phyloP scores from a whole-genome alignment of 1,140 invertebrate species.

The Chelonus insularis region DNA sequence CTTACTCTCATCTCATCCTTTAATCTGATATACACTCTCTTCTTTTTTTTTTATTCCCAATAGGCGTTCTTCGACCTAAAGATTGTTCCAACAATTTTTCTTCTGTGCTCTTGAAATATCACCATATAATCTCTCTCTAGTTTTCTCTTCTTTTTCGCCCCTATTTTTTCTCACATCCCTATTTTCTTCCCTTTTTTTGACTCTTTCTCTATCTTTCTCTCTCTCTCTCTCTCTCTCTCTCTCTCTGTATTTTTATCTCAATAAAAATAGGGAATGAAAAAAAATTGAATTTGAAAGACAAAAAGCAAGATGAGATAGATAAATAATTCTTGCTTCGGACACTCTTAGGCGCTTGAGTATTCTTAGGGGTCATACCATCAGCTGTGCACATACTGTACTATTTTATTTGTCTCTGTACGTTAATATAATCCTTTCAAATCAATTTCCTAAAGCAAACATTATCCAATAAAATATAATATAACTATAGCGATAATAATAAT shows the following conservation, averaged over 20 bases:
- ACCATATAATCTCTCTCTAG: too few species aligned
- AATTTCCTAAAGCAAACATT: too few species aligned
- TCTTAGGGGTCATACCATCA: slow-evolving; percentile 53
- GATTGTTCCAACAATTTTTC: too few species aligned
- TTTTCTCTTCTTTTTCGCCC: too few species aligned
- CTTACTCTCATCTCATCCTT: slow-evolving; percentile 4
- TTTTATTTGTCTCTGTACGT: too few species aligned
- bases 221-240: background rate
- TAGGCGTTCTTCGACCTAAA: too few species aligned
- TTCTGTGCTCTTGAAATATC: too few species aligned
- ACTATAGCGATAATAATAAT: too few species aligned
- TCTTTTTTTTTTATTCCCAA: too few species aligned
- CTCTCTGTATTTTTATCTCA: background rate
- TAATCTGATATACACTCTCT: background rate
- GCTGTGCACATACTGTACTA: slow-evolving; percentile 49
- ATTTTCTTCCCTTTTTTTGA: background rate
- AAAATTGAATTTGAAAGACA: background rate
- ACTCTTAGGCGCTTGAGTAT: slow-evolving; percentile 28
- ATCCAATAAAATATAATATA: too few species aligned
- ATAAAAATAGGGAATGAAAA: background rate
- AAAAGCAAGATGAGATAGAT: background rate
- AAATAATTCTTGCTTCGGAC: background rate
- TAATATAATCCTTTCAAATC: too few species aligned
- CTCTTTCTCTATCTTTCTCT: background rate
- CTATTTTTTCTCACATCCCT: background rate